Base-by-base conservation (phyloP, 2,888 invertebrate species). In the Podotricha telesiphe region DNA sequence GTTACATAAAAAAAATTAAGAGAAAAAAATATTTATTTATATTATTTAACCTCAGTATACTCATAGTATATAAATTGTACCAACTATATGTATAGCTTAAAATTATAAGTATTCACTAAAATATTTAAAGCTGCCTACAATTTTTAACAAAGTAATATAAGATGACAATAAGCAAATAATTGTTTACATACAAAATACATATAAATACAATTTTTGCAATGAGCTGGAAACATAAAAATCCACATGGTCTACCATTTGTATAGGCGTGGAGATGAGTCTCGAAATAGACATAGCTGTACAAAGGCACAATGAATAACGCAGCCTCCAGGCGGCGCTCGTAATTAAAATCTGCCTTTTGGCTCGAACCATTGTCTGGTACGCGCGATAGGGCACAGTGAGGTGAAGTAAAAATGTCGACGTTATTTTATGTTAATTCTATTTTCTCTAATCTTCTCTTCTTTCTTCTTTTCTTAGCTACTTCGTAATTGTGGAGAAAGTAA, bases 281-380 rank as follows among this genome's bases (percentile, higher is more conserved):
- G 56, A 67, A 73, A 73, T 71, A 68, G 72, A 68, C 67, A 70
- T 59, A 70, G 68, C 67, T 47, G 62, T 63, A 73, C 69, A 73
- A 73, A 73, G 68, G 68, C 68, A 72, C 72, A 68, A 70, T 73
- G 73, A 73, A 70, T 72, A 72, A 65, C 70, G 69, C 66, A 65
- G 68, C 68, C 67, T 63, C 64, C 68, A 71, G 86, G 87, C 87
- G 77, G 84, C 82, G 82, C 78, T 78, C 84, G 86, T 91, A 89
- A 91, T 91, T 91, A 91, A 91, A 91, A 89, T 86, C 83, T 80
- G 87, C 87, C 87, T 86, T 89, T 91, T 86, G 84, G 80, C 83
- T 82, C 77, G 75, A 79, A 70, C 73, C 76, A 79, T 81, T 77
- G 79, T 78, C 76, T 77, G 77, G 71, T 73, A 65, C 65, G 68